Evolutionary conservation across 30 jellyfish, hydroid and myxozoan species (phyloP), one percentile per base, ranked within the genome.

Genomic region (Aurelia sp.): DNA sequence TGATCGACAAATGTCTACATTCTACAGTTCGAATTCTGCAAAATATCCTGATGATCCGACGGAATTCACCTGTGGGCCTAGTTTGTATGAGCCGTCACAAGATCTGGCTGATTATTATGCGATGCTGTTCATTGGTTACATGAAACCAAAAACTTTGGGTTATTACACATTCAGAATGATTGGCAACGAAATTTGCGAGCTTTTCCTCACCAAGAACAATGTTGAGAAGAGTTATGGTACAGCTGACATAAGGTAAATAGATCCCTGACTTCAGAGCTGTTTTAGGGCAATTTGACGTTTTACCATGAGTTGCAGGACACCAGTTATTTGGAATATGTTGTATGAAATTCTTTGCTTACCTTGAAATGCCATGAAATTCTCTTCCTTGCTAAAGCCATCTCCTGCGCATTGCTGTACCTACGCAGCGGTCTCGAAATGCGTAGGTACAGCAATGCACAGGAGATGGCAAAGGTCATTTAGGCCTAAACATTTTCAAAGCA

Each of bases 141-240:
- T 76, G 76, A 51, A 59, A 5, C 41, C 63, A 9, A 61, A 66
- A 27, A 33, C 73, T 7, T 60, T 13, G 15, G 77, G 77, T 41
- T 30, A 13, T 12, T 59, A 55, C 76, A 76, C 30, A 33, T 59
- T 76, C 48, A 76, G 44, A 22, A 76, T 76, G 87, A 33, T n/a
- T 58, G 60, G 87, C 58, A 76, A 76, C 44, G 87, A 76, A 44
- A 57, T 76, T 17, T 76, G 87, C 47, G 76, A 76, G 50, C 21
- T 76, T 5, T 51, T 51, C 33, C n/a, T 76, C 15, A 60, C 76
- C 18, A 60, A 27, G 60, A 22, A 22, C 27, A 67, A 52, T 12
- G 51, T 33, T 8, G 76, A 76, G 19, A 53, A 19, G 27, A 60
- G 58, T 21, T 63, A 57, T 24, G 87, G 87, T 16, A 38, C 44